A percentile compares a stretch with the other conserved stretches of the same genome.
Evolutionary conservation across 2,113 vertebrate genomes (phyloP).

Genomic region (Poicephalus meyeri): DNA sequence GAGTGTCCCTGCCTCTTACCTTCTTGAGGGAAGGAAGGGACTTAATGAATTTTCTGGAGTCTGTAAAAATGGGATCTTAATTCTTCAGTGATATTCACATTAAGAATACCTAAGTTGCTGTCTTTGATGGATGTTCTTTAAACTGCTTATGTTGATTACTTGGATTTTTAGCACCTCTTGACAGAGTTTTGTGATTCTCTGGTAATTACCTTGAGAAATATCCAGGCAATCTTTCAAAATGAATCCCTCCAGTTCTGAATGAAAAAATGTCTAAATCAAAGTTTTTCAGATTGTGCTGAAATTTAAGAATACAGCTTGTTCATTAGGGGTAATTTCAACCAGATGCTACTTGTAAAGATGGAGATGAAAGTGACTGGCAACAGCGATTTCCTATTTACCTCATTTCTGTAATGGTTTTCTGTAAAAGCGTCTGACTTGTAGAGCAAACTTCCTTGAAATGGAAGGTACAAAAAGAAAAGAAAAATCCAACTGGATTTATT

Average conservation of each 20-base stretch:
- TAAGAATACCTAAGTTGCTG: background rate
- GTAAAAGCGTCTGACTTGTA: background rate
- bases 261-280: background rate
- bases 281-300: background rate
- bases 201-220: constrained; percentile 6
- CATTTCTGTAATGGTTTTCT: constrained; percentile 5
- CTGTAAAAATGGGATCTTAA: background rate
- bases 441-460: background rate
- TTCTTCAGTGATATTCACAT: background rate
- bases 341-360: background rate
- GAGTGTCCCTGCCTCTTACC: background rate
- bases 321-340: constrained; percentile 19
- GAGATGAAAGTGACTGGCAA: background rate
- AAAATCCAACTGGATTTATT: background rate
- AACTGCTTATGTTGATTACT: constrained; percentile 14
- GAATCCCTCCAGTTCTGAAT: background rate
- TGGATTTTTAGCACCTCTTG: background rate
- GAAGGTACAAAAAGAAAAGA: background rate
- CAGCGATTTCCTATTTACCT: constrained; percentile 19
- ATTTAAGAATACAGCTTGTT: background rate
- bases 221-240: background rate
- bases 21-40: background rate
- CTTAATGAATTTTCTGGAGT: background rate
- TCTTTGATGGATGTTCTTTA: background rate
- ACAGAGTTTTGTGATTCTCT: constrained; percentile 15